Percentiles rank a stretch among this genome's conserved stretches.
Conservation (phyloP, 53 echinoderm and acorn worm species). For the Echinometra lucunter region DNA sequence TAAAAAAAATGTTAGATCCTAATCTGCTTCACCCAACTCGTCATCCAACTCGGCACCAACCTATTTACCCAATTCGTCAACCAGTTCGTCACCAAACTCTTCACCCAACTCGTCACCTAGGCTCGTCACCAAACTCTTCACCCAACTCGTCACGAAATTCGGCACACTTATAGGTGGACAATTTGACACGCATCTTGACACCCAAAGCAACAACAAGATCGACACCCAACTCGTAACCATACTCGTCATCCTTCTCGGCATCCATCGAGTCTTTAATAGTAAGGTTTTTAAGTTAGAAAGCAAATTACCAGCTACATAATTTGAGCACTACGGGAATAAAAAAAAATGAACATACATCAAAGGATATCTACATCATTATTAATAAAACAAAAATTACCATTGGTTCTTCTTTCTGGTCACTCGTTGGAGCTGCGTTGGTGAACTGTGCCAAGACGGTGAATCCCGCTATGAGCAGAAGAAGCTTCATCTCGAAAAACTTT, state of each 20-base stretch:
- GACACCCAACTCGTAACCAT: too few species aligned
- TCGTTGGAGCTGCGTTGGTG: not conserved
- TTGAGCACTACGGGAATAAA: not conserved
- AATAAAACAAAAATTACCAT: not conserved
- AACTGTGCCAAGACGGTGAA: not conserved
- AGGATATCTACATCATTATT: not conserved
- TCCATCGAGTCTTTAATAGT: not conserved
- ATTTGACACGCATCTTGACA: too few species aligned
- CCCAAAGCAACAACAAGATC: too few species aligned
- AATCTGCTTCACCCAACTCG: not conserved
- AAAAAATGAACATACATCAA: not conserved
- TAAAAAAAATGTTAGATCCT: not conserved
- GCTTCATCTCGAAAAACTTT: not conserved
- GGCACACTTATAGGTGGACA: not conserved
- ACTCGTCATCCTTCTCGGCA: too few species aligned
- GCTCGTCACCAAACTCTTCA: not conserved
- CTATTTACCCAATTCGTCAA: not conserved
- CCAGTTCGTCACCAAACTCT: not conserved
- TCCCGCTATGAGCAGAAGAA: not conserved
- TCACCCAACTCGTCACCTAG: too few species aligned
- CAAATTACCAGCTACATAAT: too few species aligned
- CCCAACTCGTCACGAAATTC: not conserved
- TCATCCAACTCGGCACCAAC: not conserved
- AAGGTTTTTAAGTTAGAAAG: not conserved
- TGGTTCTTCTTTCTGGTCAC: conserved; percentile 5